phyloP scores from a whole-genome alignment of 2,797 vertebrate species.

The Sebastes goodei region DNA sequence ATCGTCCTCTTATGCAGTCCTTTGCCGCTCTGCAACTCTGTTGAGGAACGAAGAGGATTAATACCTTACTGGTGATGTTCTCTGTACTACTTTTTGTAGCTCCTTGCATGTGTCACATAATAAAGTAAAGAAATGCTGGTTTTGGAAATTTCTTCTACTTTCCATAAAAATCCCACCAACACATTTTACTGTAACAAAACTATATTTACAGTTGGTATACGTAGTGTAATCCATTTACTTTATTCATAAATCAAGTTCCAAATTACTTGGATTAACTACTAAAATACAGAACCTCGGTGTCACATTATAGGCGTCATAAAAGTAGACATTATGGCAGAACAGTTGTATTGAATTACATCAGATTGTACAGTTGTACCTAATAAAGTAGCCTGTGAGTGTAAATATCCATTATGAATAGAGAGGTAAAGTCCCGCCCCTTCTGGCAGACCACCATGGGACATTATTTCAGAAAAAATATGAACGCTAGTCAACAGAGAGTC shows the following conservation, averaged over 20 bases:
- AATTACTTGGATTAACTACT: neutral
- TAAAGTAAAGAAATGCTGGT: neutral
- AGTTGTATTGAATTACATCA: neutral
- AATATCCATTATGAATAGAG: neutral
- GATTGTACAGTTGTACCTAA: neutral
- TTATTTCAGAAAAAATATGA: no score
- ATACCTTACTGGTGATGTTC: neutral
- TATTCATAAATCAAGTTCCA: neutral
- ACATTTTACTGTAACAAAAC: neutral
- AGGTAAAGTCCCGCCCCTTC: no score
- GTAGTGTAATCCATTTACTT: neutral
- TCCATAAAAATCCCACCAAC: neutral
- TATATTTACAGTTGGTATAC: neutral
- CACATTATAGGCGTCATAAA: neutral
- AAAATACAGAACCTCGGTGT: neutral
- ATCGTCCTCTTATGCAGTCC: neutral
- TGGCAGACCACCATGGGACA: no score
- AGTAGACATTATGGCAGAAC: neutral
- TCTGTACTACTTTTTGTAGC: neutral
- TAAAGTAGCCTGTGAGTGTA: neutral
- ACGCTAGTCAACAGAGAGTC: no score
- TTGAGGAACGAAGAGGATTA: no score
- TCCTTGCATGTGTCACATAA: neutral
- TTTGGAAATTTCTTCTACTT: neutral
- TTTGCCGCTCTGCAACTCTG: slow-evolving; percentile 51